A percentile compares a stretch with the other conserved stretches of the same genome.
phyloP scores from a whole-genome alignment of 2,888 invertebrate species.

The Tuta absoluta region DNA sequence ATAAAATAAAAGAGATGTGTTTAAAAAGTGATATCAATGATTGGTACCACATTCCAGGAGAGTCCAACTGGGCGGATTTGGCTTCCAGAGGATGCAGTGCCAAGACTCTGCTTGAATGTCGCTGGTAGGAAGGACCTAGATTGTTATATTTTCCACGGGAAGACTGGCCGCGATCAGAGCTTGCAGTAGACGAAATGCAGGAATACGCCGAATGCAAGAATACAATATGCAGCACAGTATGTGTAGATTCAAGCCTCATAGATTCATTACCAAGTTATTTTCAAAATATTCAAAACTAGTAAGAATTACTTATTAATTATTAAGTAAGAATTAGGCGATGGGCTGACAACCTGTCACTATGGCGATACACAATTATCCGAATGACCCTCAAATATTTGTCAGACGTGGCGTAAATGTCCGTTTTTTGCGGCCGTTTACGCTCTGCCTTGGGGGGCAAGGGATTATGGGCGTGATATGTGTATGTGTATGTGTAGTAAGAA shows the following conservation, averaged over 20 bases:
- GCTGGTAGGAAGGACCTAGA: conserved; percentile 28
- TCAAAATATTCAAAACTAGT: conserved; percentile 24
- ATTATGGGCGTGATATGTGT: too few species aligned
- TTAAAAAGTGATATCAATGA: not conserved
- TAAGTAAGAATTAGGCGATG: too few species aligned
- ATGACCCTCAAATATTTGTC: too few species aligned
- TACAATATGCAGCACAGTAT: conserved; percentile 10
- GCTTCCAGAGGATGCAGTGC: conserved; percentile 28
- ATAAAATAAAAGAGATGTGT: conserved; percentile 23
- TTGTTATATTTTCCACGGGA: not conserved
- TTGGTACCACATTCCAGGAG: conserved; percentile 27
- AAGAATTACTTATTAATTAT: too few species aligned
- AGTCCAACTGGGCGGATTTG: conserved; percentile 25
- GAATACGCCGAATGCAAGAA: conserved; percentile 19
- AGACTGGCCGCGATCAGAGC: conserved; percentile 23
- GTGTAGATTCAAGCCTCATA: not conserved
- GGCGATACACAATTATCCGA: too few species aligned
- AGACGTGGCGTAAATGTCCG: too few species aligned
- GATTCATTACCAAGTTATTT: conserved; percentile 11
- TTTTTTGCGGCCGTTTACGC: too few species aligned
- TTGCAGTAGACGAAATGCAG: not conserved
- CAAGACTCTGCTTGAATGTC: not conserved
- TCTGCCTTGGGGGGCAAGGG: too few species aligned
- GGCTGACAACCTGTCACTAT: too few species aligned
- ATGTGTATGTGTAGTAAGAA: too few species aligned